These are phyloP conservation scores for Apotomis capreana DNA, from an alignment of 2,888 invertebrate species.

Conservation along the genomic window DNA sequence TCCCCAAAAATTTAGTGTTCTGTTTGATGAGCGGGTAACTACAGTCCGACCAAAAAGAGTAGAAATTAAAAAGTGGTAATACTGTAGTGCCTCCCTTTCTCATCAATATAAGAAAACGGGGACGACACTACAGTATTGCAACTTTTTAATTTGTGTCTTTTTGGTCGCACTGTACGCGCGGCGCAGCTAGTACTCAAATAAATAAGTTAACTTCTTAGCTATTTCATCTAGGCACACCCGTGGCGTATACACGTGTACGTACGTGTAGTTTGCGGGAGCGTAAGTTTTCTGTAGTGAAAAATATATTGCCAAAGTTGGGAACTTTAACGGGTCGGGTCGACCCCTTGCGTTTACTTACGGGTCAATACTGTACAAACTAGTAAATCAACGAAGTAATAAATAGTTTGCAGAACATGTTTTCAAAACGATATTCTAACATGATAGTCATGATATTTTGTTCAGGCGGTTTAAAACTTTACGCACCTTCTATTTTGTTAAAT, in stretches of 20 bases:
- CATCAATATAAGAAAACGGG: no score
- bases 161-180: no score
- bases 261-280: not conserved
- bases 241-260: not conserved
- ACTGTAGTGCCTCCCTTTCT: no score
- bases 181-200: not conserved
- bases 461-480: no score
- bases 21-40: no score
- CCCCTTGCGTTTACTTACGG: constrained; percentile 29
- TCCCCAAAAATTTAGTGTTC: no score
- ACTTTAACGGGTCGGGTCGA: not conserved
- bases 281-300: constrained; percentile 30
- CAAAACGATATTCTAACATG: not conserved
- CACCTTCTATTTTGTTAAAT: no score
- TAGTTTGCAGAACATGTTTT: constrained; percentile 19
- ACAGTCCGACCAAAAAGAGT: no score
- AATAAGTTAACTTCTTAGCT: not conserved
- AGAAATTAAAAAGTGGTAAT: no score
- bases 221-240: constrained; percentile 11
- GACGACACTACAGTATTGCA: no score
- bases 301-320: constrained; percentile 34
- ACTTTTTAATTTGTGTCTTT: no score
- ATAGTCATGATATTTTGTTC: no score
- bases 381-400: constrained; percentile 31
- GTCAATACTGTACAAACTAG: constrained; percentile 24